These are phyloP conservation scores for Cephalophus harveyi DNA, from an alignment of 2,113 vertebrate genomes.

Conservation along the genomic window DNA sequence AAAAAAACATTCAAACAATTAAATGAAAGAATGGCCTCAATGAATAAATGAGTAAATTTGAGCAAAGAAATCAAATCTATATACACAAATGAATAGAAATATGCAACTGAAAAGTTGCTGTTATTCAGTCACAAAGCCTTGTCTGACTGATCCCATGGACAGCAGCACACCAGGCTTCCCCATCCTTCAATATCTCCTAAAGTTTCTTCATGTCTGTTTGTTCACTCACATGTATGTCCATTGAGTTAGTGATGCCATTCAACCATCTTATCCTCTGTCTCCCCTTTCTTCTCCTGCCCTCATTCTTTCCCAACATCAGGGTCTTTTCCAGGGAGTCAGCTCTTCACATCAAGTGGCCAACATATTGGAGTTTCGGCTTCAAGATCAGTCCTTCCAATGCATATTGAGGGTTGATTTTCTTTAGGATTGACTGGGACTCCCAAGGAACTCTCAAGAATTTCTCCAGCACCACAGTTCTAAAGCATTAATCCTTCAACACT, in stretches of 20 bases:
- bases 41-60: neutral
- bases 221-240: neutral
- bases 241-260: neutral
- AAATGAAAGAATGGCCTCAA: neutral
- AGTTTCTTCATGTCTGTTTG: neutral
- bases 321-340: neutral
- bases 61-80: neutral
- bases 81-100: neutral
- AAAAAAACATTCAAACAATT: neutral
- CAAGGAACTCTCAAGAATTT: neutral
- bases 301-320: neutral
- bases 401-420: neutral
- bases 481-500: neutral
- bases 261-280: neutral
- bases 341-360: neutral
- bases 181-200: neutral
- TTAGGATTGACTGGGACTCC: neutral
- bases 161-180: neutral
- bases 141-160: neutral
- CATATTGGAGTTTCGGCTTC: neutral
- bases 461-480: neutral
- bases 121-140: neutral
- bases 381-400: neutral
- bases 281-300: neutral
- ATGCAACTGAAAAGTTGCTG: neutral